phyloP scores from a whole-genome alignment of 2,888 invertebrate genomes.

The Gastrophysa polygoni region DNA sequence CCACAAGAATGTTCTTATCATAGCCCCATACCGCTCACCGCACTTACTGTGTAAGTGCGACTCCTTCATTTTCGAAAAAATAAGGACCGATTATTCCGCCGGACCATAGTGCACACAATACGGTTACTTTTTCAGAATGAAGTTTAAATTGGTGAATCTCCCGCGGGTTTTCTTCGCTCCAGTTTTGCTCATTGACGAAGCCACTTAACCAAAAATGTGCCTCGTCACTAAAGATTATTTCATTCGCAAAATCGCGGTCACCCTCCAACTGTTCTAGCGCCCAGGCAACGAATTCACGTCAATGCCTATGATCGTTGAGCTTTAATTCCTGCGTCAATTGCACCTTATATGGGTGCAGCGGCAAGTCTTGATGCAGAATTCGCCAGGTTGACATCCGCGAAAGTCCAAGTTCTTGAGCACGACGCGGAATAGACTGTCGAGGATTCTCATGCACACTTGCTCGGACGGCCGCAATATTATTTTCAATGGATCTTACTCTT shows the following conservation, averaged over 20 bases:
- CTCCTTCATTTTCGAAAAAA: conserved; percentile 34
- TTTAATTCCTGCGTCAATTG: conserved; percentile 21
- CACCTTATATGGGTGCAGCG: too few species aligned
- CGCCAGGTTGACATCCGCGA: too few species aligned
- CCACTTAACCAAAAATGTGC: conserved; percentile 34
- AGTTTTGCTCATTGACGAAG: conserved; percentile 27
- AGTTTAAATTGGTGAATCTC: conserved; percentile 17
- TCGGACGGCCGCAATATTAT: conserved; percentile 5
- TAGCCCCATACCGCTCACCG: conserved; percentile 32
- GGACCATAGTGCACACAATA: conserved; percentile 25
- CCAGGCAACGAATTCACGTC: conserved; percentile 15
- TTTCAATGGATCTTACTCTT: not conserved
- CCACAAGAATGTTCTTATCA: not conserved
- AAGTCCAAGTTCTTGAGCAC: too few species aligned
- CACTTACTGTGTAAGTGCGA: conserved; percentile 31
- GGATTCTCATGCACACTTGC: too few species aligned
- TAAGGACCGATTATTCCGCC: conserved; percentile 27
- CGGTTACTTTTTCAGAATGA: conserved; percentile 24
- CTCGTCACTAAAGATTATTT: conserved; percentile 16
- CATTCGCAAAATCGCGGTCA: not conserved
- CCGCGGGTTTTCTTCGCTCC: conserved; percentile 22
- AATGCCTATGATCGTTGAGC: conserved; percentile 15
- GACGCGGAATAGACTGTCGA: too few species aligned
- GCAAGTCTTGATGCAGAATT: too few species aligned
- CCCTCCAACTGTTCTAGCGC: not conserved